phyloP scores from a whole-genome alignment of 2,888 invertebrate genomes.

The Erebia palarica region DNA sequence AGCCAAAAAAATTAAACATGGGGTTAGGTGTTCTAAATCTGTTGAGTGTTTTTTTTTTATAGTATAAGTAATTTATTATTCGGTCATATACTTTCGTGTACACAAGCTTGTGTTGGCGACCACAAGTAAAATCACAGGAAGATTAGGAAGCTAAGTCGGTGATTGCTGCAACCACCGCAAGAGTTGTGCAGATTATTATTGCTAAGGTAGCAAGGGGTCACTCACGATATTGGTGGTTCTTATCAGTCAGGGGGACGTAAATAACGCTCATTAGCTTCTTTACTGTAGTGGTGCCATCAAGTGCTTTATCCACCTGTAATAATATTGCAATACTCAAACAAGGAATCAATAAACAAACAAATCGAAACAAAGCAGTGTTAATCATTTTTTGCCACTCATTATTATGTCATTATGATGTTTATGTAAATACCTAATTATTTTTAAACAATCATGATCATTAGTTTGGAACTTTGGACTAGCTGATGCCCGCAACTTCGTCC shows the following conservation, averaged over 20 bases:
- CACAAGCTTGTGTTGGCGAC: slow-evolving; percentile 11
- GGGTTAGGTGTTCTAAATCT: too few species aligned
- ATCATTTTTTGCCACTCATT: background rate
- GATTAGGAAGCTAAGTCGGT: slow-evolving; percentile 37
- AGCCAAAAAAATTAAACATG: too few species aligned
- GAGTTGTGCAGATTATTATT: slow-evolving; percentile 28
- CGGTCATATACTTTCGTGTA: slow-evolving; percentile 1
- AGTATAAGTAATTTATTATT: background rate
- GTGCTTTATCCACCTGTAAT: slow-evolving; percentile 91
- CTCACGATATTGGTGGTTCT: slow-evolving; percentile 75
- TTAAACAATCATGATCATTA: too few species aligned
- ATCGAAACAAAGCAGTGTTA: too few species aligned
- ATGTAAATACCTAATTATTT: too few species aligned
- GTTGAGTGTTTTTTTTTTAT: background rate
- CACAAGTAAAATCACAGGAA: slow-evolving; percentile 34
- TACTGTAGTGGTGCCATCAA: slow-evolving; percentile 88
- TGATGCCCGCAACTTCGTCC: too few species aligned
- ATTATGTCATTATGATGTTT: too few species aligned
- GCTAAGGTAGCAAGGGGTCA: slow-evolving; percentile 51
- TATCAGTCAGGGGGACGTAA: slow-evolving; percentile 97
- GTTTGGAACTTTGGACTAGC: too few species aligned
- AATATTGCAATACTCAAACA: background rate
- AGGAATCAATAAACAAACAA: background rate
- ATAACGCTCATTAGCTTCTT: slow-evolving; percentile 96
- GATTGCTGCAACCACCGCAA: slow-evolving; percentile 33